phyloP scores from a whole-genome alignment of 2,797 vertebrate species.

The Hephaestus fuliginosus region DNA sequence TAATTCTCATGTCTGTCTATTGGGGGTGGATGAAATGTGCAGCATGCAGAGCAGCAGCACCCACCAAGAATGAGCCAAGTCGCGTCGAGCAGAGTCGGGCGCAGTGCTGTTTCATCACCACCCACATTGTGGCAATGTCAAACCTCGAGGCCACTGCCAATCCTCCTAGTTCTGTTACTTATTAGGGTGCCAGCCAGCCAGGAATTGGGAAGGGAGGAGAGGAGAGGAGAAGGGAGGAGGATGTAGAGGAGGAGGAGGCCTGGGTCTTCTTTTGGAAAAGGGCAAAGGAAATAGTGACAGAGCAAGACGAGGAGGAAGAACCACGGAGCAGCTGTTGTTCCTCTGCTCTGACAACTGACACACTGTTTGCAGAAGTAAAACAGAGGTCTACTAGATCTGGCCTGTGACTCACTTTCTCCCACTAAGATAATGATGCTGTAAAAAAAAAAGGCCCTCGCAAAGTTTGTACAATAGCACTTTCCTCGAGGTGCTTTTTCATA shows the following conservation, averaged over 20 bases:
- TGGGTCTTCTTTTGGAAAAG: conserved; percentile 50
- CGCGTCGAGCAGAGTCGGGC: conserved; percentile 72
- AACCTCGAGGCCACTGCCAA: conserved; percentile 79
- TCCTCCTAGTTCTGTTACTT: conserved; percentile 77
- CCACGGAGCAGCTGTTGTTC: conserved; percentile 66
- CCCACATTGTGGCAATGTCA: conserved; percentile 85
- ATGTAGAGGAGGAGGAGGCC: conserved; percentile 11
- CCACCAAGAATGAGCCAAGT: conserved; percentile 76
- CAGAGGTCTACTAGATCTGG: conserved; percentile 51
- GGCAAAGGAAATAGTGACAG: conserved; percentile 57
- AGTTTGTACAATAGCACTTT: conserved; percentile 45
- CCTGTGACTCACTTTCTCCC: conserved; percentile 66
- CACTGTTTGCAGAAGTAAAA: conserved; percentile 62
- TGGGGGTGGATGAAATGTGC: conserved; percentile 76
- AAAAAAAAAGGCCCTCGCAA: conserved; percentile 38
- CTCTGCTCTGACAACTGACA: conserved; percentile 71
- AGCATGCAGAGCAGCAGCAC: conserved; percentile 75
- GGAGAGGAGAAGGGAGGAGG: conserved; percentile 9
- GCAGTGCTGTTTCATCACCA: conserved; percentile 83
- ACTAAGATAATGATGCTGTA: conserved; percentile 68
- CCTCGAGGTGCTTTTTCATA: conserved; percentile 41
- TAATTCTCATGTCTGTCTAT: conserved; percentile 75
- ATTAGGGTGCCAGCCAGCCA: conserved; percentile 77
- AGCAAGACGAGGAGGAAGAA: conserved; percentile 42
- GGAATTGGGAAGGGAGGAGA: conserved; percentile 42